A percentile compares a stretch with the other conserved stretches of the same genome.
phyloP scores from a whole-genome alignment of 2,113 vertebrate genomes.

The Tyto alba region DNA sequence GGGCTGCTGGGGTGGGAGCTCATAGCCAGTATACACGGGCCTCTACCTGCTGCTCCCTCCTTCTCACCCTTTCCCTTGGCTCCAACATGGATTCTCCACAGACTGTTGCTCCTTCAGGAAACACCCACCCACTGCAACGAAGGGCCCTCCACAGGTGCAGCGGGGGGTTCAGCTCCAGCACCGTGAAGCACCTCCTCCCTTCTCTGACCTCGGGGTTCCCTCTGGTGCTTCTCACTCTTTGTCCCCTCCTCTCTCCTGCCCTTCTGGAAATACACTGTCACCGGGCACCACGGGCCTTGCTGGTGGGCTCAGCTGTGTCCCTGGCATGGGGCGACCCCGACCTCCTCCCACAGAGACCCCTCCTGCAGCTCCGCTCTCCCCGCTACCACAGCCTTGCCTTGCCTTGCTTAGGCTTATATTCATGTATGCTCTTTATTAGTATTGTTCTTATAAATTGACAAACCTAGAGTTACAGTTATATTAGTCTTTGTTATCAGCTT shows the following conservation, averaged over 20 bases:
- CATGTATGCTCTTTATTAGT: neutral
- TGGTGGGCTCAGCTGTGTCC: neutral
- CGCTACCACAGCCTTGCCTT: neutral
- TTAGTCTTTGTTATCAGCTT: conserved; percentile 60
- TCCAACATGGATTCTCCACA: neutral
- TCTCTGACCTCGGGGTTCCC: neutral
- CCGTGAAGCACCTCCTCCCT: neutral
- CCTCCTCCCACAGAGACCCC: neutral
- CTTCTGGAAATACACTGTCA: neutral
- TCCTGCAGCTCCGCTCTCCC: neutral
- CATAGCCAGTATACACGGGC: rapidly evolving
- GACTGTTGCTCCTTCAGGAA: neutral
- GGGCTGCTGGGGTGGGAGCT: neutral
- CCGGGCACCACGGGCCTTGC: neutral
- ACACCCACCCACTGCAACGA: neutral
- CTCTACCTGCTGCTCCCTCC: neutral
- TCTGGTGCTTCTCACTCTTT: neutral
- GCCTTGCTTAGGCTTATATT: neutral
- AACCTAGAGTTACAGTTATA: neutral
- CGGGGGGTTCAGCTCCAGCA: neutral
- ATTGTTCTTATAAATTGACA: conserved; percentile 23
- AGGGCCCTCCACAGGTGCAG: neutral
- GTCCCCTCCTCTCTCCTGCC: neutral
- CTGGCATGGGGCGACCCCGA: neutral
- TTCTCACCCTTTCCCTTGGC: neutral